Conservation (phyloP, 2,797 vertebrate genomes). For the Lophius americanus region DNA sequence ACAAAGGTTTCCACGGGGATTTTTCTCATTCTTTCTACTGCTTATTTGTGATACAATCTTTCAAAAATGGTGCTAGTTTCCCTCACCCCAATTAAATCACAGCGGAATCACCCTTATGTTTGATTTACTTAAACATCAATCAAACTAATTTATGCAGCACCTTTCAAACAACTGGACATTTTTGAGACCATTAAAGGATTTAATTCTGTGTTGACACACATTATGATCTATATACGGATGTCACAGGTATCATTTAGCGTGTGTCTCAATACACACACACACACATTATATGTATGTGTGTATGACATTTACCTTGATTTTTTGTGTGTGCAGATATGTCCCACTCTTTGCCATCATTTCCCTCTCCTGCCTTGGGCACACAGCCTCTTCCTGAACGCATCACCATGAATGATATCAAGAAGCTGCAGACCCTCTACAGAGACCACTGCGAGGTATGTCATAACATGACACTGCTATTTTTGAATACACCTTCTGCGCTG, state of each 20-base stretch:
- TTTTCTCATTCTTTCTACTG: background rate
- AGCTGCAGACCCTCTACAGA: conserved; percentile 92
- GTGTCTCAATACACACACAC: background rate
- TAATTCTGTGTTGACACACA: conserved; percentile 3
- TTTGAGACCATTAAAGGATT: background rate
- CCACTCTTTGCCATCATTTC: conserved; percentile 91
- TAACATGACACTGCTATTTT: background rate
- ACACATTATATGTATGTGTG: conserved; percentile 1
- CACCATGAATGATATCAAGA: conserved; percentile 88
- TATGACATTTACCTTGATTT: conserved; percentile 35
- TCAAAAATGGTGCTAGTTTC: background rate
- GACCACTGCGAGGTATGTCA: conserved; percentile 92
- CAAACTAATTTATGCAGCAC: no score
- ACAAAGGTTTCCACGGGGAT: background rate
- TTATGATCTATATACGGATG: background rate
- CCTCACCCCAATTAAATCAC: background rate
- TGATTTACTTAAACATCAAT: background rate
- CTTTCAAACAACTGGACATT: background rate
- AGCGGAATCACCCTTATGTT: background rate
- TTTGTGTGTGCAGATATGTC: conserved; percentile 81
- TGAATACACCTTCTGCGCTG: background rate
- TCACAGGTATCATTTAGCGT: background rate
- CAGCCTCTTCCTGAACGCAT: conserved; percentile 88
- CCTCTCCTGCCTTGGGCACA: conserved; percentile 85
- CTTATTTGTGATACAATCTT: background rate